These are phyloP conservation scores for Euglossa dilemma DNA, from an alignment of 1,140 invertebrate species.

Conservation along the genomic window DNA sequence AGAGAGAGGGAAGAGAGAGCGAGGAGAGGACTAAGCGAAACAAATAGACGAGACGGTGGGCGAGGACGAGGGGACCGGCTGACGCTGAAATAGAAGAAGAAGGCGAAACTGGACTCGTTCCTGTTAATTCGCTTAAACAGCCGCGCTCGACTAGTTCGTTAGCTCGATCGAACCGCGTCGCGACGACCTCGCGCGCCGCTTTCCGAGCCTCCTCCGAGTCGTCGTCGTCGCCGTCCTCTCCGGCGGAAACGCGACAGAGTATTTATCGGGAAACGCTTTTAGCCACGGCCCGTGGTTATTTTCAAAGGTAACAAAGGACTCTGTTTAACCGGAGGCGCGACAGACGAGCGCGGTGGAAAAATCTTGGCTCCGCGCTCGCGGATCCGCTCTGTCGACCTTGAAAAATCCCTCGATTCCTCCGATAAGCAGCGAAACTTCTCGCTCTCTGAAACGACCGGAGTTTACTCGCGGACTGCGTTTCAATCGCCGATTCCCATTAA, in stretches of 20 bases:
- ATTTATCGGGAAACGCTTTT: conserved; percentile 18
- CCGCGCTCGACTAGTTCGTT: conserved; percentile 14
- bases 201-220: neutral
- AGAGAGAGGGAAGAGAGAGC: neutral
- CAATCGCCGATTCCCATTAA: conserved; percentile 13
- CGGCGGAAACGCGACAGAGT: neutral
- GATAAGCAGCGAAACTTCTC: neutral
- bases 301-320: neutral
- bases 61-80: neutral
- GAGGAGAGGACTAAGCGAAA: neutral
- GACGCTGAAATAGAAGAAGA: neutral
- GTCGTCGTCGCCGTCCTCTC: neutral
- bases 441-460: neutral
- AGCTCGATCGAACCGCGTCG: conserved; percentile 3
- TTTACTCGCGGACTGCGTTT: neutral
- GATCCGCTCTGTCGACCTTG: neutral
- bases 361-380: neutral
- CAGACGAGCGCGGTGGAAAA: neutral
- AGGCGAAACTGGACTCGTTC: conserved; percentile 20
- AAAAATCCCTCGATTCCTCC: neutral
- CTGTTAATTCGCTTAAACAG: conserved; percentile 16
- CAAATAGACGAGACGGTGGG: neutral
- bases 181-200: neutral
- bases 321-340: neutral
- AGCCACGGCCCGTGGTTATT: conserved; percentile 2